Percentiles rank a stretch among this genome's conserved stretches.
phyloP scores from a whole-genome alignment of 2,888 invertebrate genomes.

The Lasioglossum morio region DNA sequence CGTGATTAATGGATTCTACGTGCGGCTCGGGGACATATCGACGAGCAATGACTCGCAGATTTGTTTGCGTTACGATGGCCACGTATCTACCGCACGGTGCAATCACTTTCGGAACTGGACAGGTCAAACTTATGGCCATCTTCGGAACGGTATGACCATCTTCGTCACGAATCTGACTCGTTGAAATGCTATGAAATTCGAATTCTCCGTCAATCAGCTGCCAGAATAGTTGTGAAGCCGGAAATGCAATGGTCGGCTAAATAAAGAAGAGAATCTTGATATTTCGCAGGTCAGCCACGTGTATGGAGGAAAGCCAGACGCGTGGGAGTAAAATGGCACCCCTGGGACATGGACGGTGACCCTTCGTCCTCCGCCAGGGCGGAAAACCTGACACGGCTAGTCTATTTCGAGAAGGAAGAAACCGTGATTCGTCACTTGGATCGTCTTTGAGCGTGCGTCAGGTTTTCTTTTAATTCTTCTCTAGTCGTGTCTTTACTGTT shows the following conservation, averaged over 20 bases:
- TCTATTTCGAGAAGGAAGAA: conserved; percentile 28
- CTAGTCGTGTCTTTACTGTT: not conserved
- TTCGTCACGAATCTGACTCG: too few species aligned
- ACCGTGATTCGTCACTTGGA: conserved; percentile 42
- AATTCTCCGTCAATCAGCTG: not conserved
- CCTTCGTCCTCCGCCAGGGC: conserved; percentile 14
- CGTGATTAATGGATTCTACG: not conserved
- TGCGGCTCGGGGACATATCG: not conserved
- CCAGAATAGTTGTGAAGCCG: not conserved
- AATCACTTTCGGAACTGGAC: not conserved
- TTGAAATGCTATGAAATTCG: too few species aligned
- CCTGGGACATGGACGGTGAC: conserved; percentile 24
- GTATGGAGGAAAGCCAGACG: conserved; percentile 4
- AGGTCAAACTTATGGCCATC: too few species aligned
- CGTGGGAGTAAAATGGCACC: conserved; percentile 30
- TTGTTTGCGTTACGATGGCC: not conserved
- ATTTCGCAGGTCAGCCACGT: conserved; percentile 37
- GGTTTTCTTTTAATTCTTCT: not conserved
- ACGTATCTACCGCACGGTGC: not conserved
- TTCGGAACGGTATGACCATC: too few species aligned
- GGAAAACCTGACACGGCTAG: conserved; percentile 5
- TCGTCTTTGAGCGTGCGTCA: conserved; percentile 33
- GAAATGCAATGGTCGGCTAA: not conserved
- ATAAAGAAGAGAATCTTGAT: conserved; percentile 11
- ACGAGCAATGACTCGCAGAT: not conserved